These are phyloP conservation scores for Atractosteus spatula DNA, from an alignment of 2,113 vertebrate species.

Conservation along the genomic window DNA sequence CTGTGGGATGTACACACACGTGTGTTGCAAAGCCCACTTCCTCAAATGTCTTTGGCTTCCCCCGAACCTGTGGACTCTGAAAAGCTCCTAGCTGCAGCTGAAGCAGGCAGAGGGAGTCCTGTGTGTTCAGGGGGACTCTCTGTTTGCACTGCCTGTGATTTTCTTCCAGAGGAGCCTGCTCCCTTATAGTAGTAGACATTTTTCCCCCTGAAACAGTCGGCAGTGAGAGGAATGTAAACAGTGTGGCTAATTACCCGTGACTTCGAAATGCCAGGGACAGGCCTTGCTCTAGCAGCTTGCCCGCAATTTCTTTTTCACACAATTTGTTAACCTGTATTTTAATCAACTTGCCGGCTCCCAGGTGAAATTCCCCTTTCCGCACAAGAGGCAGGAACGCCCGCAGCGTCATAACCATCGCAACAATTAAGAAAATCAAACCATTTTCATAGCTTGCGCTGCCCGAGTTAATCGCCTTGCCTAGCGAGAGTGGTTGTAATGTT, in stretches of 20 bases:
- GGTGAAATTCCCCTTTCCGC: neutral
- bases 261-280: conserved; percentile 62
- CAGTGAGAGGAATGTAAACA: conserved; percentile 52
- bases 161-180: too few species aligned
- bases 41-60: too few species aligned
- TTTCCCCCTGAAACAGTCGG: too few species aligned
- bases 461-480: conserved; percentile 20
- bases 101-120: conserved; percentile 22
- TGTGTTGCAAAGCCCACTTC: too few species aligned
- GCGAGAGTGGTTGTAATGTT: neutral
- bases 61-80: conserved; percentile 20
- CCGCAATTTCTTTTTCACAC: neutral
- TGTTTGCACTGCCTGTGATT: too few species aligned
- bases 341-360: conserved; percentile 10
- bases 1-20: too few species aligned
- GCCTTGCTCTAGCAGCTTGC: conserved; percentile 39
- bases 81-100: conserved; percentile 48
- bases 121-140: too few species aligned
- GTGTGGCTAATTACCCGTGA: conserved; percentile 65
- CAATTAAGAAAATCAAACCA: conserved; percentile 9
- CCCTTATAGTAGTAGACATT: too few species aligned
- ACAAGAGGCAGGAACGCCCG: neutral
- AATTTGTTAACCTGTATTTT: conserved; percentile 24
- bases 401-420: neutral
- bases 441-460: conserved; percentile 20